Evolutionary conservation across 2,113 vertebrate species (phyloP), one percentile per base, ranked within the genome.

Genomic region (Lasiurus cinereus): DNA sequence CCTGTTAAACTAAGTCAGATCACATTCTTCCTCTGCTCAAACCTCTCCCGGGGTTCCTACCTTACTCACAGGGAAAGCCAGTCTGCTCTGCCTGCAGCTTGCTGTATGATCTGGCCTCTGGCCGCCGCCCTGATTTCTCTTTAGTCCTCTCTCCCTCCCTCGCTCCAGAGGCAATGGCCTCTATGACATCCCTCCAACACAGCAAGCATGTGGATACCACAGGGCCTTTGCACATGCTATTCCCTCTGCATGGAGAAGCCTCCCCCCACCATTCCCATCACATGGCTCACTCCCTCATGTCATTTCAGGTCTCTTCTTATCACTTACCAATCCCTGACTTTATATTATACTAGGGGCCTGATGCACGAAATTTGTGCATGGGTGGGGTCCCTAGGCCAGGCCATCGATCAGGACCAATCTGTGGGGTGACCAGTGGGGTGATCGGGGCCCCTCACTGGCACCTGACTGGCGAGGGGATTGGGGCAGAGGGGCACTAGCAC

Each of bases 191-290:
- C 27, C n/a, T 77, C 21, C 39, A 67, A 56, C 13, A 33, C 18
- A 54, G 77, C 50, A 31, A 62, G 39, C 76, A 29, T 0, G 0
- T 0, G 0, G 5, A 39, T 4, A 16, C 31, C 52, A 50, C 73
- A 90, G 90, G 77, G 50, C 72, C 74, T 94, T 73, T 77, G 80
- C 62, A 85, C 33, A 29, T 22, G 39, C 72, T 22, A 1, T 22
- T 43, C 5, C 29, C 18, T 52, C n/a, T 43, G 0, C 56, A 52
- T 48, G 24, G 59, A 70, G 36, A 13, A 11, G 7, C 39, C 8
- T 15, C 18, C 19, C 33, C 8, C 14, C 13, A 56, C 39, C 54
- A 22, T 6, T 27, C 18, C 4, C 36, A 48, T 27, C 12, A 5
- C 5, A 15, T 15, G 48, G 22, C 50, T 74, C 5, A 5, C 46